These are phyloP conservation scores for Lacerta agilis DNA, from an alignment of 2,797 vertebrate species.

Conservation along the genomic window DNA sequence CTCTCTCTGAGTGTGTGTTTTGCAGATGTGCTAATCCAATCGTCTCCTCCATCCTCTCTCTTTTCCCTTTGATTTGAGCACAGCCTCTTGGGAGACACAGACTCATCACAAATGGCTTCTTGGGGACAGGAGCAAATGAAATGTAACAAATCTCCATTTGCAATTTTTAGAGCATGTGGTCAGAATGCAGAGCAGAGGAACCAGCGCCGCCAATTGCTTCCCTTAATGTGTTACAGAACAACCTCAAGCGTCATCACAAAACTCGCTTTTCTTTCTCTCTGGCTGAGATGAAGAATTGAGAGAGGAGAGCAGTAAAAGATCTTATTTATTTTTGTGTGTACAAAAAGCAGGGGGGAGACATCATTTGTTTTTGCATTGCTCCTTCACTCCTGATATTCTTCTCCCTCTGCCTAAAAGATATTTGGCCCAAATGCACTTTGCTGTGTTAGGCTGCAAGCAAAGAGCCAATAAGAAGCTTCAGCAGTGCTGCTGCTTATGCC, in stretches of 20 bases:
- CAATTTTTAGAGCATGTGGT: slow-evolving; percentile 54
- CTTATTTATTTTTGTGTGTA: not conserved
- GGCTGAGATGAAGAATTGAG: not conserved
- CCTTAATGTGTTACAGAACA: not conserved
- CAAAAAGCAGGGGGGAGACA: not conserved
- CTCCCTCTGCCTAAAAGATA: not conserved
- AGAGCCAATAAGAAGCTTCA: not conserved
- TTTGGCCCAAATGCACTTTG: not conserved
- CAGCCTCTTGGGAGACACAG: slow-evolving; percentile 63
- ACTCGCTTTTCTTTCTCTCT: slow-evolving; percentile 38
- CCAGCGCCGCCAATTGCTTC: slow-evolving; percentile 10
- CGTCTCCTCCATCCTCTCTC: not conserved
- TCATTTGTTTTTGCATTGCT: not conserved
- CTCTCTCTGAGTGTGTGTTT: slow-evolving; percentile 3
- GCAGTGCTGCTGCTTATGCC: not conserved
- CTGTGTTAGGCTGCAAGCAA: not conserved
- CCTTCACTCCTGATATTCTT: not conserved
- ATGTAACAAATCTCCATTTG: slow-evolving; percentile 50
- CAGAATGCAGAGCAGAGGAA: slow-evolving; percentile 31
- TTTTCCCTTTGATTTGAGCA: slow-evolving; percentile 47
- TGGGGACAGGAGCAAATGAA: slow-evolving; percentile 54
- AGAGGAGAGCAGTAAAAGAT: not conserved
- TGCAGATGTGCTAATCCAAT: not conserved
- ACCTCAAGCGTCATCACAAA: slow-evolving; percentile 36
- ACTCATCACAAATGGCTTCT: slow-evolving; percentile 51